Evolutionary conservation across 2,113 vertebrate species (phyloP), one percentile per base, ranked within the genome.

Genomic region (Pseudorasbora parva): DNA sequence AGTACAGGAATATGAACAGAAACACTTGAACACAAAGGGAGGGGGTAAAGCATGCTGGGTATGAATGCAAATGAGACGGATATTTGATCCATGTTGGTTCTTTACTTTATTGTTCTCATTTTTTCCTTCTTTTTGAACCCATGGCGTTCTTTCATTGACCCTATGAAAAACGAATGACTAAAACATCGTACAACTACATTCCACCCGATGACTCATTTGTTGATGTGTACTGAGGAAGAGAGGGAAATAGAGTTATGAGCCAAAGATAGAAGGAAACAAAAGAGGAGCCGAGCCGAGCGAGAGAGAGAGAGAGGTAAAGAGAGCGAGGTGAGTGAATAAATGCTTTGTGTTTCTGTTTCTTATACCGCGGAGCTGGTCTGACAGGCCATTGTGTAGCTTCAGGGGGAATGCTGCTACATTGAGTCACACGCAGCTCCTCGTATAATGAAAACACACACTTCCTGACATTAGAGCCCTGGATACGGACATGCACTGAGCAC

Each of bases 321-420:
- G 69, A 74, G 72, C 15, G 73, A 49, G 54, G 66, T 60, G 27
- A 62, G 49, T 73, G 51, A 59, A 43, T 82, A 79, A 66, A 37
- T 78, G 54, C 37, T 69, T 45, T 64, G 47, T 83, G 71, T 77
- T 51, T 57, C 62, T 33, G 45, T 33, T 45, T 86, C 72, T 82
- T 86, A 57, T 75, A 78, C 54, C 9, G 2, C 57, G 41, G 57
- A 84, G 82, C 64, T 84, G 80, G 73, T 87, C 82, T 88, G 90
- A 91, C 87, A 90, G 90, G 81, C 88, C 83, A 78, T 84, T 84
- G 86, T 86, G 60, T 73, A 51, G 68, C 75, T 78, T 78, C 43
- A 43, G 76, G 86, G 81, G 76, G 21, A 75, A 37, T 85, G 83
- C 76, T 81, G 76, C 66, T 69, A 85, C 60, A 41, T 14, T 45